Evolutionary conservation across 2,888 invertebrate genomes (phyloP).

Genomic region (Iselma pallidipennis): DNA sequence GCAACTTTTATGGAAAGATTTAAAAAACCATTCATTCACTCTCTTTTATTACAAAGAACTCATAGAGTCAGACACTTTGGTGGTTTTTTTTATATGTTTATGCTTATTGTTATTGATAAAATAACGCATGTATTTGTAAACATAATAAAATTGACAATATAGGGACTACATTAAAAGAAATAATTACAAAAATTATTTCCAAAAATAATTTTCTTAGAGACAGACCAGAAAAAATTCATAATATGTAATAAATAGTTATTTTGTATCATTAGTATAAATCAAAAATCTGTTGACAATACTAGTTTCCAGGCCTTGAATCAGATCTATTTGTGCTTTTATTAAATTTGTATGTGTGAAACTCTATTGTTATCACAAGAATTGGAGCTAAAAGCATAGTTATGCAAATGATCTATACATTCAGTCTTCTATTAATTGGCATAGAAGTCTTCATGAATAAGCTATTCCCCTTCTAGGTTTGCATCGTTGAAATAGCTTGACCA

Average conservation of each 20-base stretch:
- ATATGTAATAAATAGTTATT: not conserved
- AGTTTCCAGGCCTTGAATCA: constrained; percentile 6
- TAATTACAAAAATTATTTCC: no score
- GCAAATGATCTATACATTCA: constrained; percentile 40
- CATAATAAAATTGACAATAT: no score
- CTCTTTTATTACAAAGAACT: no score
- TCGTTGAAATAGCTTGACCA: constrained; percentile 43
- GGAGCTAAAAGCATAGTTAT: constrained; percentile 41
- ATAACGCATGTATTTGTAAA: no score
- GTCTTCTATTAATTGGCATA: constrained; percentile 43
- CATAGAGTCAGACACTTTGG: no score
- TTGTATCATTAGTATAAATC: not conserved
- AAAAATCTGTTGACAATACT: not conserved
- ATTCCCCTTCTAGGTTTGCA: constrained; percentile 33
- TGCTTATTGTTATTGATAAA: no score
- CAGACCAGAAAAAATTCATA: no score
- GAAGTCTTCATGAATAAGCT: constrained; percentile 42
- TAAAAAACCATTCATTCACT: no score
- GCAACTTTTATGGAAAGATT: no score
- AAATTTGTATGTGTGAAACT: constrained; percentile 31
- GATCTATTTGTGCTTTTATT: constrained; percentile 34
- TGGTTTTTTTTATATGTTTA: no score
- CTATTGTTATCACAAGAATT: constrained; percentile 40
- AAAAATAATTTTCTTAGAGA: no score
- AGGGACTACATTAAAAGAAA: no score